Conservation (phyloP, 2,888 invertebrate species). For the Polydesmus complanatus region DNA sequence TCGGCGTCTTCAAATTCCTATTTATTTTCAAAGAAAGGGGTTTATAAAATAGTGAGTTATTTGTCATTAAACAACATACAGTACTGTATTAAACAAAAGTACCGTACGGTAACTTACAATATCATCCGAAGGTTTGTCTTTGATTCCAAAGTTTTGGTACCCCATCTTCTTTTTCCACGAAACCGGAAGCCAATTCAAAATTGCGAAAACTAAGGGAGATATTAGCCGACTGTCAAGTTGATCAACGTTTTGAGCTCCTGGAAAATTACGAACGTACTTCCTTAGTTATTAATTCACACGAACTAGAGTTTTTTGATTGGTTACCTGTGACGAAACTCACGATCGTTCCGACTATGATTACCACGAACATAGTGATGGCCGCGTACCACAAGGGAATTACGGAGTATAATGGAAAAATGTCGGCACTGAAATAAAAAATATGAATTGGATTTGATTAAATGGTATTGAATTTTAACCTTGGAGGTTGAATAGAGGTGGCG, state of each 20-base stretch:
- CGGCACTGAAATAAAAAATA: background rate
- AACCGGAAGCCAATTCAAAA: background rate
- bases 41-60: too few species aligned
- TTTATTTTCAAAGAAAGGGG: too few species aligned
- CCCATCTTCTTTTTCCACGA: background rate
- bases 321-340: background rate
- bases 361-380: slow-evolving; percentile 3
- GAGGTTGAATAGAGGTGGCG: too few species aligned
- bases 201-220: background rate
- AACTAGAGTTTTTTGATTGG: background rate
- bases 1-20: too few species aligned
- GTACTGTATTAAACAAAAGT: too few species aligned
- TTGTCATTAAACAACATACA: too few species aligned
- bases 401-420: background rate
- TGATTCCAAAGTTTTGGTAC: background rate
- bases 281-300: background rate
- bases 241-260: background rate
- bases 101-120: too few species aligned
- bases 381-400: slow-evolving; percentile 10
- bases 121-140: too few species aligned
- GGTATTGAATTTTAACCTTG: too few species aligned
- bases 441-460: background rate
- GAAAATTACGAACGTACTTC: background rate
- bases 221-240: background rate
- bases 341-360: slow-evolving; percentile 1